Conservation (phyloP, 1,140 invertebrate species). For the Musca vetustissima region DNA sequence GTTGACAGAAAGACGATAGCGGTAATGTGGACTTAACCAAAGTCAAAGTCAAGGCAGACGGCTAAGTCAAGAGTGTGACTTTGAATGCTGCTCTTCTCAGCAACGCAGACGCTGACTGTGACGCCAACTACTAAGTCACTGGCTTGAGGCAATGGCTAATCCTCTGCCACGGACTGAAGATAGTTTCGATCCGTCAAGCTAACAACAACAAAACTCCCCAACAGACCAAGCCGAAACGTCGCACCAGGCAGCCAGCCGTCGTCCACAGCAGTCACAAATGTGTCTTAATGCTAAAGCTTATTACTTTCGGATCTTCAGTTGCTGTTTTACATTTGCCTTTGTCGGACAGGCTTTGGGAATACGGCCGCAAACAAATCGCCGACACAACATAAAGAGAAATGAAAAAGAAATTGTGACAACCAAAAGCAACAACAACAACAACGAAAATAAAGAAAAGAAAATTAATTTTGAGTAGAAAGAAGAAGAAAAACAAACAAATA, state of each 20-base stretch:
- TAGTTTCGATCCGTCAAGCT: slow-evolving; percentile 3
- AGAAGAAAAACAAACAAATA: no score
- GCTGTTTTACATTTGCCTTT: slow-evolving; percentile 31
- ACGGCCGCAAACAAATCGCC: slow-evolving; percentile 10
- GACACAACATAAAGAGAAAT: not conserved
- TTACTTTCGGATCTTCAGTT: slow-evolving; percentile 28
- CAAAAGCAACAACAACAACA: not conserved
- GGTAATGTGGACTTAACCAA: not conserved
- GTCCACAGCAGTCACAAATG: slow-evolving; percentile 9
- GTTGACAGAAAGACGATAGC: no score
- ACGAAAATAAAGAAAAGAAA: not conserved
- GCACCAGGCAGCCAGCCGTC: not conserved
- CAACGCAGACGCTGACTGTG: not conserved
- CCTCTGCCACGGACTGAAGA: slow-evolving; percentile 3
- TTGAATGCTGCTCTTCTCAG: not conserved
- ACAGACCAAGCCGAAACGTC: not conserved
- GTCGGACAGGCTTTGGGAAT: slow-evolving; percentile 17
- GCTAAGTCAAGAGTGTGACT: not conserved
- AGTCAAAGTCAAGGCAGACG: slow-evolving; percentile 20
- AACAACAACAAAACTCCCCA: no score
- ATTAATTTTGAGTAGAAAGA: not conserved
- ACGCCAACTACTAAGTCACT: not conserved
- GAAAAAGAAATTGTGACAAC: no score
- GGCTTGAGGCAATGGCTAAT: slow-evolving; percentile 9
- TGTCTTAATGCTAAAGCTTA: slow-evolving; percentile 15